Evolutionary conservation across 2,113 vertebrate species (phyloP), one percentile per base, ranked within the genome.

Genomic region (Panurus biarmicus): DNA sequence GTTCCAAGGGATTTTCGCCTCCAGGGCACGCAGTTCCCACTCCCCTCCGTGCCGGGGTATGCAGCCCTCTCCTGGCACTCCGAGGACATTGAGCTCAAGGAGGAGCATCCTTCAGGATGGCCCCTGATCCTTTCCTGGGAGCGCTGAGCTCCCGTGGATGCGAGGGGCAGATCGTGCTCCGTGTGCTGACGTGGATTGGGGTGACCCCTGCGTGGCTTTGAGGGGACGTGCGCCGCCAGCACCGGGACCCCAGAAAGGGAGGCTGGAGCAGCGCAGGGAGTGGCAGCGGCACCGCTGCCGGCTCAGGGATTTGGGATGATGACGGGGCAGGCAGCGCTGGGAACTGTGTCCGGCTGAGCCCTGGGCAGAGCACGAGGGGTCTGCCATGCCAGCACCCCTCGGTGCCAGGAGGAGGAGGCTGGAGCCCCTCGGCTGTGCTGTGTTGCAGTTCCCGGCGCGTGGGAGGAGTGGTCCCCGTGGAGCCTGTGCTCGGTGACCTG

Each of bases 401-500:
- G 1, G 69, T 60, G 75, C 44, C 45, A 76, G 36, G 70, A 20
- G 31, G 61, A 50, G 38, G 80, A 25, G 87, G 54, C 72, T 66
- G 90, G 53, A 86, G 76, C 42, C 57, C 62, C 5, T 50, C 5
- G 57, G 78, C 93, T 97, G 97, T 97, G 97, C 97, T 98, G 97
- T 98, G 96, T 99, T 98, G 96, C 98, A 99, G 99, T 98, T 98
- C 98, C 98, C 98, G 98, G 98, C 97, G 97, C 96, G 94, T 99
- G 98, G 98, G 98, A 99, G 97, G 98, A 98, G 96, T 99, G 99
- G 98, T 99, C 98, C 78, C 98, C 98, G 77, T 99, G 99, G 99
- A 99, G 98, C 98, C 98, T 99, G 97, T 99, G 99, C 98, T 99
- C 99, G 67, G 98, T 98, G 98, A 99, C 98, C 96, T 99, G 99